Percentiles rank a stretch among this genome's conserved stretches.
phyloP scores from a whole-genome alignment of 2,797 vertebrate genomes.

The Hoplostethus atlanticus region DNA sequence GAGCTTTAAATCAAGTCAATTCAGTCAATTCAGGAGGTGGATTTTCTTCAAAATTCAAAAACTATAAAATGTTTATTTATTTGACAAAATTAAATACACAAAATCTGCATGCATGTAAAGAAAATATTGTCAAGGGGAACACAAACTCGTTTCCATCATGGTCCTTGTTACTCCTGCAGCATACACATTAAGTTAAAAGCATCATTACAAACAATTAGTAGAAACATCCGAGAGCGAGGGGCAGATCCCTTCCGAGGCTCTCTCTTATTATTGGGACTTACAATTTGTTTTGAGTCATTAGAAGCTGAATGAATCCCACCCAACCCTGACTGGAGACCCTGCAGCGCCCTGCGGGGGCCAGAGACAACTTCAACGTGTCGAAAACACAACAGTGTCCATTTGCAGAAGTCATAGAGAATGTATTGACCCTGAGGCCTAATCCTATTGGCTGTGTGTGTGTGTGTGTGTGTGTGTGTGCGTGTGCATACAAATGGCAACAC shows the following conservation, averaged over 20 bases:
- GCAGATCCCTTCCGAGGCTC: constrained; percentile 9
- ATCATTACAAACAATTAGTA: background rate
- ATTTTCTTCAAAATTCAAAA: too few relatives aligned
- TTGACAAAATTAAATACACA: too few relatives aligned
- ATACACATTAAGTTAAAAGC: background rate
- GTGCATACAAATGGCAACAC: constrained; percentile 9
- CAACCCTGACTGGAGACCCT: constrained; percentile 8
- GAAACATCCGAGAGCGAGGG: background rate
- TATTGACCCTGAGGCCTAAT: constrained; percentile 50
- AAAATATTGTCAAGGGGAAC: too few relatives aligned
- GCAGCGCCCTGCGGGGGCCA: constrained; percentile 42
- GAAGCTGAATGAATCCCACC: constrained; percentile 44
- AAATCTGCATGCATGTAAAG: too few relatives aligned
- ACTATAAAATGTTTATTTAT: too few relatives aligned
- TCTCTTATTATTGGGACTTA: background rate
- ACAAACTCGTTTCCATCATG: too few relatives aligned
- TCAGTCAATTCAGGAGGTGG: too few relatives aligned
- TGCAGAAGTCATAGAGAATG: constrained; percentile 44
- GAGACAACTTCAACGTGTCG: constrained; percentile 27
- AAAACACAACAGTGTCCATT: constrained; percentile 30
- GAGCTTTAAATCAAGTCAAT: too few relatives aligned
- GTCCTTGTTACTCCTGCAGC: background rate
- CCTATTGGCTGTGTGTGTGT: background rate
- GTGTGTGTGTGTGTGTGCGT: too few relatives aligned
- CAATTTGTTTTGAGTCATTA: constrained; percentile 7